These are phyloP conservation scores for Idaea straminata DNA, from an alignment of 2,888 invertebrate genomes.

Conservation along the genomic window DNA sequence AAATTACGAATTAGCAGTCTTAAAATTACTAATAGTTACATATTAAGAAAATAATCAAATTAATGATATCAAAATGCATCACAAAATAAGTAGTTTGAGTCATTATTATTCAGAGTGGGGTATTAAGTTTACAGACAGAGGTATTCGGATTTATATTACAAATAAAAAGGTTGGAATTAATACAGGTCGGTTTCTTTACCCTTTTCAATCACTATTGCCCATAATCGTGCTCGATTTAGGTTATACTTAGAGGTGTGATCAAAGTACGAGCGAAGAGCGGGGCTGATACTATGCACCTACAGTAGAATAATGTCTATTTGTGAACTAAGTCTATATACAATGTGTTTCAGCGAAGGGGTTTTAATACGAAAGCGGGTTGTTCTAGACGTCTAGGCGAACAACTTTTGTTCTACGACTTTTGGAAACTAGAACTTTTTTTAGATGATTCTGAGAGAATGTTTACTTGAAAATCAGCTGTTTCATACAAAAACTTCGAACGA, in stretches of 20 bases:
- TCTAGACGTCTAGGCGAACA: no score
- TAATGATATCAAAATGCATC: conserved; percentile 24
- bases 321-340: no score
- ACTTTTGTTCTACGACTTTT: no score
- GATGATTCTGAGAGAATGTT: no score
- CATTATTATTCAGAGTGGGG: conserved; percentile 36
- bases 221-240: conserved; percentile 71
- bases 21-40: conserved; percentile 1
- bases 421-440: no score
- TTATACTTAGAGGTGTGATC: conserved; percentile 45
- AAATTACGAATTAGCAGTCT: conserved; percentile 12
- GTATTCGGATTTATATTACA: conserved; percentile 50
- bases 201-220: conserved; percentile 77
- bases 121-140: conserved; percentile 43
- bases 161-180: conserved; percentile 55
- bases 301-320: no score
- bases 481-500: no score
- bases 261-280: conserved; percentile 28
- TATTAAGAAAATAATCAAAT: background rate
- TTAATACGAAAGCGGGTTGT: no score
- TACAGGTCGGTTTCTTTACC: conserved; percentile 64
- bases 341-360: no score
- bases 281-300: background rate
- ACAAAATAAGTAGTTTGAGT: conserved; percentile 29
- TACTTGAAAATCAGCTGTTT: no score